These are phyloP conservation scores for Hiodon tergisus DNA, from an alignment of 2,113 vertebrate species.

Conservation along the genomic window DNA sequence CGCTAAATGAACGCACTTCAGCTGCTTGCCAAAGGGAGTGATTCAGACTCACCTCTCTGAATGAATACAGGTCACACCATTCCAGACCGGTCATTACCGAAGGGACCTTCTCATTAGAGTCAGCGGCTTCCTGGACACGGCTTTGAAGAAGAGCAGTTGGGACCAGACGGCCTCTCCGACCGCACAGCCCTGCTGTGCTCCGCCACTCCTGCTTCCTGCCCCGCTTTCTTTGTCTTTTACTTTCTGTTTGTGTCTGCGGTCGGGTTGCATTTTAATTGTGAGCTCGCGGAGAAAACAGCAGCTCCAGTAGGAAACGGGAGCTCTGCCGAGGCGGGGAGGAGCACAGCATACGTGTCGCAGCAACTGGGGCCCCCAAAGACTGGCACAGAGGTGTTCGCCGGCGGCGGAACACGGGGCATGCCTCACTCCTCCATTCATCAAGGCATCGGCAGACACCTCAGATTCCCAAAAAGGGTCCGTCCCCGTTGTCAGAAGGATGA, in stretches of 20 bases:
- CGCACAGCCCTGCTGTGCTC: neutral
- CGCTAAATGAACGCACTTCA: slow-evolving; percentile 2
- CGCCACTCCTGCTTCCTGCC: slow-evolving; percentile 1
- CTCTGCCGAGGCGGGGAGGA: neutral
- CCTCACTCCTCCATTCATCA: neutral
- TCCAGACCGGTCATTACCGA: slow-evolving; percentile 10
- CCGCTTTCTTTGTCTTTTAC: neutral
- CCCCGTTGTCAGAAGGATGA: slow-evolving; percentile 2
- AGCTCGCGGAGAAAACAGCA: neutral
- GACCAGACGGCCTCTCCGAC: neutral
- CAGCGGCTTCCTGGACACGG: slow-evolving; percentile 8
- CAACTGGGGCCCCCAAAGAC: neutral
- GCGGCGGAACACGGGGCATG: neutral
- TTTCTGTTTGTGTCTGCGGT: neutral
- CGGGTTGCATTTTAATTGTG: slow-evolving; percentile 3
- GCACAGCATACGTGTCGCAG: neutral
- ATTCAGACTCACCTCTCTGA: neutral
- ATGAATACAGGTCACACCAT: neutral
- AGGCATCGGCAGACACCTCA: neutral
- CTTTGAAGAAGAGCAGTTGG: slow-evolving; percentile 7
- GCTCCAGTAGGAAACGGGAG: neutral
- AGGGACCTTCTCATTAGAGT: slow-evolving; percentile 18
- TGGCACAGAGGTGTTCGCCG: no score
- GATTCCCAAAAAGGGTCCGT: slow-evolving; percentile 7
- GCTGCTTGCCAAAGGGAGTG: neutral